Percentiles rank a stretch among this genome's conserved stretches.
phyloP scores from a whole-genome alignment of 2,797 vertebrate genomes.

The Thaleichthys pacificus region DNA sequence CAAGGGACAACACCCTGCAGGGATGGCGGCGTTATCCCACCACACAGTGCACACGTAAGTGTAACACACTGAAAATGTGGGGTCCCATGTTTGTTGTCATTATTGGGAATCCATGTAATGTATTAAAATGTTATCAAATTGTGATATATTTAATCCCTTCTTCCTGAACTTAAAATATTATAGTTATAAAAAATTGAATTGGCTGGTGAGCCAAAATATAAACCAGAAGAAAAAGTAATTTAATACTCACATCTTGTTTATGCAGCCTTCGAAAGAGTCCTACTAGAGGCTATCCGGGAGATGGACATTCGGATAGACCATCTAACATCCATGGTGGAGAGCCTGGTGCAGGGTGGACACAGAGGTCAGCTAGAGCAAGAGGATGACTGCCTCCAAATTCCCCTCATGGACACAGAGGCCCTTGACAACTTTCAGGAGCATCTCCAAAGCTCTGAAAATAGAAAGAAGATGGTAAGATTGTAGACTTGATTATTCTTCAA shows the following conservation, averaged over 20 bases:
- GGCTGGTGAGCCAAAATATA: not conserved
- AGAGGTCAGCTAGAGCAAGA: too few species aligned
- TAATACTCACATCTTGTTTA: not conserved
- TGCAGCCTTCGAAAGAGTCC: not conserved
- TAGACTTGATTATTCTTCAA: too few species aligned
- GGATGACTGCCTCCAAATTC: not conserved
- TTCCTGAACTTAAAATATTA: not conserved
- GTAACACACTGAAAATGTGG: not conserved
- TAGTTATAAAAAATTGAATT: not conserved
- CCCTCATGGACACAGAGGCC: too few species aligned
- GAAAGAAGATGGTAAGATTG: not conserved
- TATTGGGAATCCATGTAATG: too few species aligned
- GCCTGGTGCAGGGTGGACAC: too few species aligned
- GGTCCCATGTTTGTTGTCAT: not conserved
- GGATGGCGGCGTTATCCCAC: too few species aligned
- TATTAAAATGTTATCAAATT: not conserved
- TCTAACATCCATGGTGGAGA: too few species aligned
- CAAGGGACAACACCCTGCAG: too few species aligned
- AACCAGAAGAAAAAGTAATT: not conserved
- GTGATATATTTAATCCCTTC: not conserved
- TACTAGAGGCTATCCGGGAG: not conserved
- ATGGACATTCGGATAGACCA: not conserved
- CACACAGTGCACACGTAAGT: not conserved
- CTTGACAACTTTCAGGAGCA: not conserved
- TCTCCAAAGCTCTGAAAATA: not conserved